Base-by-base conservation (phyloP, 2,113 vertebrate genomes). In the Istiophorus platypterus region DNA sequence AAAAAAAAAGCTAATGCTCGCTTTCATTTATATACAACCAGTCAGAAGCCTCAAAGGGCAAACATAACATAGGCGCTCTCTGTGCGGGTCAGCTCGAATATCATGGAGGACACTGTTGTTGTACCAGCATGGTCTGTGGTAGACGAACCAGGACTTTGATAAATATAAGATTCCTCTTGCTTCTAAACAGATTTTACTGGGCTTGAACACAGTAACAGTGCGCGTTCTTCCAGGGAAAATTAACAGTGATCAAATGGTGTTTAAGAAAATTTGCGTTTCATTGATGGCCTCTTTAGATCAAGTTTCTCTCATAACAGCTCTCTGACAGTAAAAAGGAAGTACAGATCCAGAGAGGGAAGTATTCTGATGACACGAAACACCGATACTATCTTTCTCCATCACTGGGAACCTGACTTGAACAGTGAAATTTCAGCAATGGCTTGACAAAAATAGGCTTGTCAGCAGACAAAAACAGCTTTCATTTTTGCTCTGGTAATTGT, bases 271-370 rank as follows among this genome's bases (percentile, higher is more conserved):
- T 24, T 26, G 4, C 13, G 24, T 3, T 20, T 17, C 5, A 18
- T 24, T 22, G 5, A 11, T 27, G 1, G 13, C 3, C 7, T 0
- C 34, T 9, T 27, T 41, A 18, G 5, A 22, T 24, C 22, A 64
- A 34, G 65, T 3, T 4, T 34, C 52, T 61, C 27, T 20, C 6
- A 4, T 0, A 6, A 34, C 51, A 4, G 5, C 7, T 13, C 0
- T 41, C 4, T 82, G 62, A 81, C 76, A 57, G 79, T 7, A 82
- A 89, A 82, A 71, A 73, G 80, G 84, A 79, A 90, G 75, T 15
- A 54, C 14, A 68, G 42, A 68, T 51, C 20, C 9, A 67, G 37
- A 82, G n/a, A 58, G 62, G 88, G 79, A 89, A 89, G 69, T 73
- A 41, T 47, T 64, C 9, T 66, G 10, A 7, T 78, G 47, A 63